Evolutionary conservation across 2,797 vertebrate genomes (phyloP).

Genomic region (Propithecus perrieri): DNA sequence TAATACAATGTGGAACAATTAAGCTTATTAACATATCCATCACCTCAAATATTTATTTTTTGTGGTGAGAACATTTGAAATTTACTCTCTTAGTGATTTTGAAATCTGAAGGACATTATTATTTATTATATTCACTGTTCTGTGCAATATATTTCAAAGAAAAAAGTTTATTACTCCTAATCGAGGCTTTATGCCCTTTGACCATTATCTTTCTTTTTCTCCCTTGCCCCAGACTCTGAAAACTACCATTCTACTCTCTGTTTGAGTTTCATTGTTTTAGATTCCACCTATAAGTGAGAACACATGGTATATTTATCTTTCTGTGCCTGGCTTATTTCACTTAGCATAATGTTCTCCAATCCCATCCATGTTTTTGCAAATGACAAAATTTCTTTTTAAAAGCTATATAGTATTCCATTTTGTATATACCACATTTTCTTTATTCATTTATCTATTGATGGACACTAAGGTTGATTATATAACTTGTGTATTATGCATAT

Average conservation of each 20-base stretch:
- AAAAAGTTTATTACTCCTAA: not conserved
- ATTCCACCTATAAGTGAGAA: not conserved
- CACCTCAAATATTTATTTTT: not conserved
- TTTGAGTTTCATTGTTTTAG: not conserved
- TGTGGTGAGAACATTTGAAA: not conserved
- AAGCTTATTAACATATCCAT: not conserved
- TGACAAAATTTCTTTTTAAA: not conserved
- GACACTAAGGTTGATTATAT: not conserved
- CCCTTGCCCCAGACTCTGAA: not conserved
- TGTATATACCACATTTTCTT: not conserved
- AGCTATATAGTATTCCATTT: not conserved
- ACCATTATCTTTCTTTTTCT: not conserved
- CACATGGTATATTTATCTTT: not conserved
- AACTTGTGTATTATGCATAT: not conserved
- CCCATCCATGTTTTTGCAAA: not conserved
- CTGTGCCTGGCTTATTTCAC: not conserved
- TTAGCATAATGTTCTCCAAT: not conserved
- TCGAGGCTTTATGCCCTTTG: not conserved
- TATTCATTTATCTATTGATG: not conserved
- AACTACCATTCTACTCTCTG: not conserved
- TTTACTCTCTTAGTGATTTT: not conserved
- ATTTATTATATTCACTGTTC: not conserved
- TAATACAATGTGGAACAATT: not conserved
- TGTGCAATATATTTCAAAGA: not conserved
- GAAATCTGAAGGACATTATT: not conserved